Conservation (phyloP, 2,888 invertebrate genomes). For the Eremobia ochroleuca region DNA sequence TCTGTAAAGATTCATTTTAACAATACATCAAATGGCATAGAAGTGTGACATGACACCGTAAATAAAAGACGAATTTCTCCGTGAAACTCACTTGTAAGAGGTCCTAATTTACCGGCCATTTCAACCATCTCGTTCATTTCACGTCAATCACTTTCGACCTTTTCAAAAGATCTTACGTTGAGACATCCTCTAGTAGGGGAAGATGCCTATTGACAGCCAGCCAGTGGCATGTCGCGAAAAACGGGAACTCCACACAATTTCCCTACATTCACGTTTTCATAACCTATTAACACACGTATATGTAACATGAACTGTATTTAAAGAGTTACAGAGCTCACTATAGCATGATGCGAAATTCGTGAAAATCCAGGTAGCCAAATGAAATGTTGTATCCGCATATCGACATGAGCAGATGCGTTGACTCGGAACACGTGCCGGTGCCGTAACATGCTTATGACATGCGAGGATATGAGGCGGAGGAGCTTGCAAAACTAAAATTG, state of each 20-base stretch:
- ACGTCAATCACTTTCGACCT: conserved; percentile 67
- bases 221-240: conserved; percentile 52
- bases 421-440: conserved; percentile 67
- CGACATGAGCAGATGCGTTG: conserved; percentile 62
- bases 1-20: not conserved
- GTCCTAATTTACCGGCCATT: conserved; percentile 29
- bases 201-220: conserved; percentile 72
- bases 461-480: conserved; percentile 51
- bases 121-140: conserved; percentile 48
- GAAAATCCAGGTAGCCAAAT: conserved; percentile 52
- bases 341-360: conserved; percentile 35
- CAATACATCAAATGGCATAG: not conserved
- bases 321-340: conserved; percentile 52
- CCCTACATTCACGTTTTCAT: conserved; percentile 66
- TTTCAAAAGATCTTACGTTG: conserved; percentile 69
- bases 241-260: conserved; percentile 66
- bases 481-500: conserved; percentile 26
- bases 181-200: conserved; percentile 67
- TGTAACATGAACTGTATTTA: conserved; percentile 44
- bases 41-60: conserved; percentile 23
- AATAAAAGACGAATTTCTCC: conserved; percentile 26
- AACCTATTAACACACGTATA: conserved; percentile 33
- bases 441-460: conserved; percentile 60
- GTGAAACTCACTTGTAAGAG: conserved; percentile 13
- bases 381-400: conserved; percentile 60